phyloP scores from a whole-genome alignment of 2,888 invertebrate genomes.

The Pollenia griseotomentosa region DNA sequence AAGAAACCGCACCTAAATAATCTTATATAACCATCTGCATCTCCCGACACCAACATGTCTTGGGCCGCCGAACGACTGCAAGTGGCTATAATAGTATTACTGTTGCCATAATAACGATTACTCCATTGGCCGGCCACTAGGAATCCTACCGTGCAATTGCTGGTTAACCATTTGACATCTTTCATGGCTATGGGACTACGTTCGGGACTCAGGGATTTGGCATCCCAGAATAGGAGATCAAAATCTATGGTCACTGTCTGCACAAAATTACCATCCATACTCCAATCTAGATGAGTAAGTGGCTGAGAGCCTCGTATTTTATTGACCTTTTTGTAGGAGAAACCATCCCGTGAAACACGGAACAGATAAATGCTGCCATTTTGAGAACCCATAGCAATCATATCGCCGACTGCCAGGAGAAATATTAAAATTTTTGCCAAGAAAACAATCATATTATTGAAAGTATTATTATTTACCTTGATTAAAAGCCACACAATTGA shows the following conservation, averaged over 20 bases:
- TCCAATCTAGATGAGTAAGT: slow-evolving; percentile 95
- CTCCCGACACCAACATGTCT: slow-evolving; percentile 93
- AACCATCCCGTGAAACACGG: slow-evolving; percentile 94
- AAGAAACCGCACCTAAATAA: slow-evolving; percentile 88
- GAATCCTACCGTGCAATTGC: slow-evolving; percentile 94
- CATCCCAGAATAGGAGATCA: slow-evolving; percentile 95
- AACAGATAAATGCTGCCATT: slow-evolving; percentile 93
- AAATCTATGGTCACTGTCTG: slow-evolving; percentile 96
- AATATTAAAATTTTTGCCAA: slow-evolving; percentile 5
- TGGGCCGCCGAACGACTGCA: slow-evolving; percentile 93
- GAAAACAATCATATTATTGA: background rate
- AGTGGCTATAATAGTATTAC: slow-evolving; percentile 92
- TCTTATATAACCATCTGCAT: slow-evolving; percentile 94
- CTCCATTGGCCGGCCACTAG: slow-evolving; percentile 96
- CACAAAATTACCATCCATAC: slow-evolving; percentile 93
- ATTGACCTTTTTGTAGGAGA: slow-evolving; percentile 94
- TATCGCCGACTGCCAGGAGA: slow-evolving; percentile 89
- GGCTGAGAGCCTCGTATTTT: slow-evolving; percentile 94
- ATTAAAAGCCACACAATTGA: slow-evolving; percentile 94
- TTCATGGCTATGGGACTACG: slow-evolving; percentile 95
- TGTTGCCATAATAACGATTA: slow-evolving; percentile 94
- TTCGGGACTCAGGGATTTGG: slow-evolving; percentile 93
- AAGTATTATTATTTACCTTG: slow-evolving; percentile 87
- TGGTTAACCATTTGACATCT: slow-evolving; percentile 95
- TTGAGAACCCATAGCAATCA: slow-evolving; percentile 95